A percentile compares a stretch with the other conserved stretches of the same genome.
phyloP scores from a whole-genome alignment of 2,797 vertebrate genomes.

The Takifugu ocellatus region DNA sequence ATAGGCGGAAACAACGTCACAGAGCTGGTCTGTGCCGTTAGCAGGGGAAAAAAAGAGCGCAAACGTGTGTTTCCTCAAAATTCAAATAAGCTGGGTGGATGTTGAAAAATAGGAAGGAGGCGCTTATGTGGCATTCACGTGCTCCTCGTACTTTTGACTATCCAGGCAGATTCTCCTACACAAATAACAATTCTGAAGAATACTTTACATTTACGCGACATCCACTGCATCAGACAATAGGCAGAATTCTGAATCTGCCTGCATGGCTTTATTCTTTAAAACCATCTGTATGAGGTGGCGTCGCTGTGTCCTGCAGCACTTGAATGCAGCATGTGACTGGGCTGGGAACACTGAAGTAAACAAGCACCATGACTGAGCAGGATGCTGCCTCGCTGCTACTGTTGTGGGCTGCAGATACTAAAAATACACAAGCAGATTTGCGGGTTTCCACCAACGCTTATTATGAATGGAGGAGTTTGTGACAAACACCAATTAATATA shows the following conservation, averaged over 20 bases:
- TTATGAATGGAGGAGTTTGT: constrained; percentile 18
- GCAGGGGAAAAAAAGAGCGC: background rate
- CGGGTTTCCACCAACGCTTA: constrained; percentile 20
- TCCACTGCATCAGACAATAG: background rate
- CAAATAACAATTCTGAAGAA: background rate
- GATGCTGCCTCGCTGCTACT: constrained; percentile 23
- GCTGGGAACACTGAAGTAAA: constrained; percentile 62
- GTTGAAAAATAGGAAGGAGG: constrained; percentile 22
- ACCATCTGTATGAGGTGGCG: background rate
- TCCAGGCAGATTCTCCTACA: background rate
- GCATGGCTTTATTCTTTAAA: background rate
- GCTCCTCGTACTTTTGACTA: constrained; percentile 1
- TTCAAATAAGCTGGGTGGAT: constrained; percentile 28
- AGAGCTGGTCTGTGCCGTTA: background rate
- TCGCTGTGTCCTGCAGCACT: constrained; percentile 2
- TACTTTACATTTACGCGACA: background rate
- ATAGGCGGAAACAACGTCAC: background rate
- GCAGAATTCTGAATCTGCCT: too few species aligned
- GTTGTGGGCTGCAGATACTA: constrained; percentile 27
- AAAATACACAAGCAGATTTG: constrained; percentile 27
- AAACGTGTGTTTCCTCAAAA: constrained; percentile 20
- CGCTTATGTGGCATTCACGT: constrained; percentile 34
- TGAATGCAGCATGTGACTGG: constrained; percentile 54
- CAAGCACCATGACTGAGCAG: constrained; percentile 55
- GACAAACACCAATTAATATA: background rate